Evolutionary conservation across 2,113 vertebrate species (phyloP).

Genomic region (Rhynchomys soricoides): DNA sequence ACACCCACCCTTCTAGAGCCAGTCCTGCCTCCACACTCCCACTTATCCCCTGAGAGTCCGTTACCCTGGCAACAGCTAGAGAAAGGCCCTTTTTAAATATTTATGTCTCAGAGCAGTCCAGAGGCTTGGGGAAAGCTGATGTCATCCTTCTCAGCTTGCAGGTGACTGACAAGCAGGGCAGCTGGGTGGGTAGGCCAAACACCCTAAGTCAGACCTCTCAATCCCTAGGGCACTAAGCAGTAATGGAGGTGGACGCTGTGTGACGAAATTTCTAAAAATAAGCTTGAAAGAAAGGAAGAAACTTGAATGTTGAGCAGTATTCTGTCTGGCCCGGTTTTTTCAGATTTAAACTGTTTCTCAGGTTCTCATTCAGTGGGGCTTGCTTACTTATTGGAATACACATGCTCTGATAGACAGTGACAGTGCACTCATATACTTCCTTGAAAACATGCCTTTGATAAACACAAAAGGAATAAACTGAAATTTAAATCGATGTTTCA

Average conservation of each 20-base stretch:
- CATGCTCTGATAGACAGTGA: too few species aligned
- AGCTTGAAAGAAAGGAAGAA: neutral
- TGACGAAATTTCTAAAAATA: conserved; percentile 10
- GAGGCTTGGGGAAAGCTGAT: conserved; percentile 49
- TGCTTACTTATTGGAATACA: neutral
- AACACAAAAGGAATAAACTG: conserved; percentile 15
- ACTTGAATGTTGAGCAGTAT: neutral
- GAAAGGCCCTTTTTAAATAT: conserved; percentile 77
- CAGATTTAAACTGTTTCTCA: conserved; percentile 17
- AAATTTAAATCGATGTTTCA: neutral
- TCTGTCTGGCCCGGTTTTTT: neutral
- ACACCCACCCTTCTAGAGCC: neutral
- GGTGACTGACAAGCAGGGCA: conserved; percentile 52
- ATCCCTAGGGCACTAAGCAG: neutral
- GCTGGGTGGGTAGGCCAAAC: conserved; percentile 19
- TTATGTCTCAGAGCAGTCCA: conserved; percentile 73
- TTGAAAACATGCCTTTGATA: conserved; percentile 39
- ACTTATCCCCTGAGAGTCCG: conserved; percentile 52
- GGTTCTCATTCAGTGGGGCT: neutral
- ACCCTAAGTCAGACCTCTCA: neutral
- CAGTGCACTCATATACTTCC: too few species aligned
- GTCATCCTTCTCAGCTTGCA: conserved; percentile 63
- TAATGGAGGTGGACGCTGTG: neutral
- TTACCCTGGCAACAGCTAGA: conserved; percentile 74
- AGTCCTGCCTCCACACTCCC: conserved; percentile 16